Evolutionary conservation across 2,888 invertebrate genomes (phyloP), one percentile per base, ranked within the genome.

Genomic region (Rosalia funebris): DNA sequence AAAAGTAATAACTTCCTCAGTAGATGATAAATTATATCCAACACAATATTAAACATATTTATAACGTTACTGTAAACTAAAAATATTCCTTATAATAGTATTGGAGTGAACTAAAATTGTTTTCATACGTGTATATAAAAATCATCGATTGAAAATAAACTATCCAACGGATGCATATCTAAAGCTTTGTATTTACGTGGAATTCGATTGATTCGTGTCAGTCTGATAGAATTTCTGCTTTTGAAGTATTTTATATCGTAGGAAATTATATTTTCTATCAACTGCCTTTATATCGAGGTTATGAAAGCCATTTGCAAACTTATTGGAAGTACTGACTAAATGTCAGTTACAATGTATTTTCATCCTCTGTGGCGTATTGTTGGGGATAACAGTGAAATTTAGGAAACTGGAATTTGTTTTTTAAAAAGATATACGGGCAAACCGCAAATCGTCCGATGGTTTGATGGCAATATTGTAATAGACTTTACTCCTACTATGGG

Each of bases 211-310:
- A 57, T 60, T 60, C 50, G 45, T 37, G 55, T 55, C 57, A 58
- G 42, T 17, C 55, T 31, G 55, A 48, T n/a, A 55, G 25, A 58
- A 61, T 58, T 48, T 64, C 64, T 64, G 61, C 58, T 52, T 61
- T 61, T 56, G 64, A 61, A 59, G 63, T 47, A 59, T 64, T 56
- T 64, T 61, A 64, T 64, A 58, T 61, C 47, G 46, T 34, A 44
- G 50, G 41, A 63, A 55, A 63, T 63, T 52, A 55, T 52, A 56
- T 58, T 58, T 56, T 36, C 55, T 41, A 41, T 50, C 32, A 19
- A 25, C 11, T 58, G 53, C 54, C n/a, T 56, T 60, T 61, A 56
- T 64, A 47, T 39, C n/a, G 39, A 14, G 50, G 39, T 50, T 15
- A 39, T 25, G 25, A 25, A 20, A 50, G 9, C 14, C 39, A 12